phyloP scores from a whole-genome alignment of 2,888 invertebrate genomes.

The Nomada hirtipes region DNA sequence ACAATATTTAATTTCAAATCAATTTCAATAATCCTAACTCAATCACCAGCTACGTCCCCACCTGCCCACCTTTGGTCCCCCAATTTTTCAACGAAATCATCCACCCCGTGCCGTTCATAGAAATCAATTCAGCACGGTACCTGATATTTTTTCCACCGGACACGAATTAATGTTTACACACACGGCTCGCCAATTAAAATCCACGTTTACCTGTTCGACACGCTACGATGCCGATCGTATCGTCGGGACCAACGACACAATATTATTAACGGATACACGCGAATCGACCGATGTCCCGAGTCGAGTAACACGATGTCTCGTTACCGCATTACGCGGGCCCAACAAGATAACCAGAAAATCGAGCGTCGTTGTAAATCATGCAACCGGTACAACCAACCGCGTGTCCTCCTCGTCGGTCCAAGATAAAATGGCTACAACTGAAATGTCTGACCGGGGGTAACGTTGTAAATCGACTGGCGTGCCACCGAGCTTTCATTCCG shows the following conservation, averaged over 20 bases:
- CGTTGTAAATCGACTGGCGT: constrained; percentile 43
- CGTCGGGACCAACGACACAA: constrained; percentile 13
- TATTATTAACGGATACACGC: constrained; percentile 42
- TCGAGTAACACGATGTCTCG: constrained; percentile 58
- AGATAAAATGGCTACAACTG: constrained; percentile 34
- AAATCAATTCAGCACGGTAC: constrained; percentile 1
- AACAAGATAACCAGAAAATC: constrained; percentile 61
- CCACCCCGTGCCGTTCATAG: too few relatives aligned
- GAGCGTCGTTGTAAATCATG: constrained; percentile 54
- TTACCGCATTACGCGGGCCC: constrained; percentile 55
- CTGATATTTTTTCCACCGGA: background rate
- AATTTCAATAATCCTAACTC: too few relatives aligned
- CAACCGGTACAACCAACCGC: background rate
- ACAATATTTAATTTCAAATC: too few relatives aligned
- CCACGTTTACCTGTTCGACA: too few relatives aligned
- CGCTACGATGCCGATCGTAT: constrained; percentile 12
- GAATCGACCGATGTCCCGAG: constrained; percentile 52
- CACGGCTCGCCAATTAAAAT: constrained; percentile 34
- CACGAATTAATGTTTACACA: constrained; percentile 17
- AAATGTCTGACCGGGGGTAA: background rate
- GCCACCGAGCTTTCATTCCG: constrained; percentile 43
- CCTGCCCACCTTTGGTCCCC: background rate
- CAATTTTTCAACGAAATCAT: background rate
- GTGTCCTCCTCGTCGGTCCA: constrained; percentile 16
- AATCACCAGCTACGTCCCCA: too few relatives aligned